Evolutionary conservation across 2,113 vertebrate species (phyloP), one percentile per base, ranked within the genome.

Genomic region (Dermatemys mawii): DNA sequence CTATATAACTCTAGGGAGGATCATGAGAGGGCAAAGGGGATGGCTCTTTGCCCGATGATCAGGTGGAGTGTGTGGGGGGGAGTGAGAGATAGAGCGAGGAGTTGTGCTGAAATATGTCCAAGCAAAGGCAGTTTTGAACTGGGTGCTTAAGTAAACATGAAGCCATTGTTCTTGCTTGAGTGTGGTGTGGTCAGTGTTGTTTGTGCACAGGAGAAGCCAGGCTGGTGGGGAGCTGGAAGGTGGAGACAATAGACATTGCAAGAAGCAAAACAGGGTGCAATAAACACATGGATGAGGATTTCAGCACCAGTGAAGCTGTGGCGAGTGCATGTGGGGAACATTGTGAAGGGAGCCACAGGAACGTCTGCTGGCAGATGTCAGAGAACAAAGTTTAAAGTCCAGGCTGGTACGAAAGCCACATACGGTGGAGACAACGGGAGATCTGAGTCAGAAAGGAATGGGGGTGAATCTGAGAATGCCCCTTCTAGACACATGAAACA

Each of bases 21-120:
- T 11, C n/a, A 5, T 0, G 1, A 26, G 19, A 24, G 29, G 8
- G 32, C 8, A 26, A 14, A 44, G 41, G 53, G 11, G 2, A 38
- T 6, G 5, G 24, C 48, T 55, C n/a, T 14, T 49, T n/a, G 2
- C 4, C 9, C 35, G 41, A 2, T 1, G 2, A 55, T 17, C 85
- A 32, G 78, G 8, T 46, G 49, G 41, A n/a, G 41, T 4, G n/a
- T n/a, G n/a, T n/a, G n/a, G 48, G 41, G 54, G 14, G 6, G 5
- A 13, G 24, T 11, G 63, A 44, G 7, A 53, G 51, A 53, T 7
- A 53, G 9, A 22, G 49, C 14, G 50, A 5, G 24, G 1, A 7
- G 6, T 17, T 24, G 9, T n/a, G 35, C 57, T 80, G 60, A 70
- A 50, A n/a, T 83, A 49, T 10, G 12, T 10, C 41, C 0, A 9